Percentiles rank a stretch among this genome's conserved stretches.
Conservation (phyloP, 2,113 vertebrate species). For the Tichodroma muraria region DNA sequence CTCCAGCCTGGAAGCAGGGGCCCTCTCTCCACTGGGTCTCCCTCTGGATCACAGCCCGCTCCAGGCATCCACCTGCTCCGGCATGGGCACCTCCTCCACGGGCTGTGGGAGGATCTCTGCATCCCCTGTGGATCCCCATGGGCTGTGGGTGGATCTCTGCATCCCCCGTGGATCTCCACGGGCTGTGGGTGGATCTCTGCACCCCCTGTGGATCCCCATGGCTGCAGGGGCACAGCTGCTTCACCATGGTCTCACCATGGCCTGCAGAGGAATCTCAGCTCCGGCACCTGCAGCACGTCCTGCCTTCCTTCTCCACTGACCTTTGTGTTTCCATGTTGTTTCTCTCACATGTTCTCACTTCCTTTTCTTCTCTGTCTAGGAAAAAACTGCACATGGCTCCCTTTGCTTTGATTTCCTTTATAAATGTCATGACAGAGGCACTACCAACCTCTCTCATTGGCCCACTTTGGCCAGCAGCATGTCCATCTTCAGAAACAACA, state of each 20-base stretch:
- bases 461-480: background rate
- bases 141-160: background rate
- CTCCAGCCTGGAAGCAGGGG: background rate
- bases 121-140: background rate
- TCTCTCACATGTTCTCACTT: background rate
- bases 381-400: accelerated
- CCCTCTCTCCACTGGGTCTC: too few species aligned
- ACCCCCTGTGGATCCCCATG: background rate
- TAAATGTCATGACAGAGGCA: background rate
- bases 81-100: background rate
- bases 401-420: background rate
- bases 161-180: background rate
- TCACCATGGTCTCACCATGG: accelerated
- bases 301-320: background rate
- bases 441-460: background rate
- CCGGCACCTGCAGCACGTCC: accelerated
- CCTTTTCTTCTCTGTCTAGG: background rate
- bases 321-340: too few species aligned
- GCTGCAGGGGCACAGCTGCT: background rate
- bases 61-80: background rate
- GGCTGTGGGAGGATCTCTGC: background rate
- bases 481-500: too few species aligned
- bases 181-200: too few species aligned
- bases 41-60: background rate
- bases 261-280: accelerated